A percentile compares a stretch with the other conserved stretches of the same genome.
phyloP scores from a whole-genome alignment of 2,113 vertebrate species.

The Stercorarius parasiticus region DNA sequence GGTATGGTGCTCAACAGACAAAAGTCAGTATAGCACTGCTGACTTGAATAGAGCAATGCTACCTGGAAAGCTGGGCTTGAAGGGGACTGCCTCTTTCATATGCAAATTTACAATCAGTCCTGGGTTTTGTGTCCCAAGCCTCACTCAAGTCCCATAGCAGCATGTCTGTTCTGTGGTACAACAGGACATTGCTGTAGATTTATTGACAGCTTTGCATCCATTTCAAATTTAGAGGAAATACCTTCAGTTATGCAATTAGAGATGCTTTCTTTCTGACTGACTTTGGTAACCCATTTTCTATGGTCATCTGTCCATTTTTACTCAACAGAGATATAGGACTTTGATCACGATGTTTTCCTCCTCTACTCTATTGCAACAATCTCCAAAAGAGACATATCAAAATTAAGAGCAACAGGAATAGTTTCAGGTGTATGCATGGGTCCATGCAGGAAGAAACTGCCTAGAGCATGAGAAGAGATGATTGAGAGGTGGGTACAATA shows the following conservation, averaged over 20 bases:
- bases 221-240: not conserved
- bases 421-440: not conserved
- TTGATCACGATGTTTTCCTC: not conserved
- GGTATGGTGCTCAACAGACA: not conserved
- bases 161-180: not conserved
- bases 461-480: not conserved
- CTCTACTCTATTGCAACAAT: not conserved
- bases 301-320: not conserved
- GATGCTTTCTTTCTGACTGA: not conserved
- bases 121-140: not conserved
- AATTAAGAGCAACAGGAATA: not conserved
- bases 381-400: not conserved
- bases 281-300: not conserved
- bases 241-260: not conserved
- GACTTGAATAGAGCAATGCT: not conserved
- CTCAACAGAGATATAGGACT: not conserved
- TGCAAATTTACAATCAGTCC: not conserved
- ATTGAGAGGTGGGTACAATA: not conserved
- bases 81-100: not conserved
- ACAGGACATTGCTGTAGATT: not conserved
- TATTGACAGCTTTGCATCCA: not conserved
- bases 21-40: not conserved
- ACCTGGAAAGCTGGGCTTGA: not conserved
- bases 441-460: not conserved
- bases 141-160: not conserved